Conservation (phyloP, 2,113 vertebrate species). For the Nematolebias whitei region DNA sequence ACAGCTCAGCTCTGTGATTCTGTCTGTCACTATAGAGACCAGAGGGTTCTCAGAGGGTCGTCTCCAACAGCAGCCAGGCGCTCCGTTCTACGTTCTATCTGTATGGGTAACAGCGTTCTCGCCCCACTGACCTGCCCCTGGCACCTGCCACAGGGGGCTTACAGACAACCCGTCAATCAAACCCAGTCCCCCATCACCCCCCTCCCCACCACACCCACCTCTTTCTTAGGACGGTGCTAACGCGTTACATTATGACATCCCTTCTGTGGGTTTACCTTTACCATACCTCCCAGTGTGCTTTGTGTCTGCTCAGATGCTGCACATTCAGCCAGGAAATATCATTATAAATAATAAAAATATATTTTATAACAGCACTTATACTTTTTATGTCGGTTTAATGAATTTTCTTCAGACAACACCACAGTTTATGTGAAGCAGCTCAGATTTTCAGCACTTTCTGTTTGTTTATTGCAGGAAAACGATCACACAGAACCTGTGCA, state of each 20-base stretch:
- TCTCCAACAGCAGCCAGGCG: constrained; percentile 57
- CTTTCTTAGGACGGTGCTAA: constrained; percentile 33
- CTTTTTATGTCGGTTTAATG: background rate
- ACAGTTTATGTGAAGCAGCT: too few relatives aligned
- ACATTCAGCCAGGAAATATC: too few relatives aligned
- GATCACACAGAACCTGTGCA: too few relatives aligned
- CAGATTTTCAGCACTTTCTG: too few relatives aligned
- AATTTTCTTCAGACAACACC: too few relatives aligned
- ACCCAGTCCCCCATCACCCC: background rate
- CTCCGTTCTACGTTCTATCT: constrained; percentile 49
- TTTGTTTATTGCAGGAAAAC: too few relatives aligned
- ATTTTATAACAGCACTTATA: too few relatives aligned
- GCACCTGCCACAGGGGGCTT: constrained; percentile 58
- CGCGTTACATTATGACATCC: constrained; percentile 37
- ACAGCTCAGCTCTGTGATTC: background rate
- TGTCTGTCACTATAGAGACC: constrained; percentile 28
- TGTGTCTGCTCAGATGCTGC: too few relatives aligned
- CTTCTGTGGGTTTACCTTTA: constrained; percentile 8
- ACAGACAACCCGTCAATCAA: constrained; percentile 65
- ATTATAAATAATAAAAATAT: too few relatives aligned
- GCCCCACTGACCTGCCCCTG: constrained; percentile 64
- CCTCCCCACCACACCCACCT: background rate
- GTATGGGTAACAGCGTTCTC: constrained; percentile 48
- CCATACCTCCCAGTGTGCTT: too few relatives aligned
- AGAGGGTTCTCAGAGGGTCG: constrained; percentile 11